Evolutionary conservation across 2,113 vertebrate genomes (phyloP).

Genomic region (Pelodiscus sinensis): DNA sequence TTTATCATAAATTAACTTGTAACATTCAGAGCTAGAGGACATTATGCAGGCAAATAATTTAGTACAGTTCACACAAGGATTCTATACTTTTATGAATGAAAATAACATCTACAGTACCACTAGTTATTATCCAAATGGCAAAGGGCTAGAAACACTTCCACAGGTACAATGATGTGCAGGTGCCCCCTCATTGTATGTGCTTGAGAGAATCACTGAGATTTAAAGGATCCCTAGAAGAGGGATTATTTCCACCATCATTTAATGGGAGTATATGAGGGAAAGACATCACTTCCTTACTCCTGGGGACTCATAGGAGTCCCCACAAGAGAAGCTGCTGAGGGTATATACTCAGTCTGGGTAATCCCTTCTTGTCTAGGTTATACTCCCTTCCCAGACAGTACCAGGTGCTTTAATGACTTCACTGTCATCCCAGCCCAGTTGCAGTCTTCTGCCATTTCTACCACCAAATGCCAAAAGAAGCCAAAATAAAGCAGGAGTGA

Average conservation of each 20-base stretch:
- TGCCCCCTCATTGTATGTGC: neutral
- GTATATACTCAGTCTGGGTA: no score
- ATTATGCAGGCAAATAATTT: neutral
- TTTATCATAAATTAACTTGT: neutral
- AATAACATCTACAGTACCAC: neutral
- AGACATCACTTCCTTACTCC: accelerated
- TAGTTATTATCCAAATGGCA: neutral
- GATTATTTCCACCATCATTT: neutral
- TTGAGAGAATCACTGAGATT: neutral
- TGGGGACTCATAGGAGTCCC: neutral
- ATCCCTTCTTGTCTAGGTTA: neutral
- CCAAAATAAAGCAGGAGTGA: neutral
- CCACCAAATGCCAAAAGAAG: neutral
- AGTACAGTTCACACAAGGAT: neutral
- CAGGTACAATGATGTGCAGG: neutral
- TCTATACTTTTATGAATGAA: neutral
- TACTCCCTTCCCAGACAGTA: neutral
- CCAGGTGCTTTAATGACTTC: neutral
- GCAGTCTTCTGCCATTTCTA: neutral
- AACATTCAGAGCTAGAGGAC: neutral
- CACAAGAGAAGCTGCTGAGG: neutral
- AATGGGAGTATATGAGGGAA: neutral
- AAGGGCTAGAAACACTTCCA: neutral
- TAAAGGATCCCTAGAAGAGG: neutral
- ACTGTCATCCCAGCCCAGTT: neutral